Conservation (phyloP, 2,888 invertebrate species). For the Chouioia cunea region DNA sequence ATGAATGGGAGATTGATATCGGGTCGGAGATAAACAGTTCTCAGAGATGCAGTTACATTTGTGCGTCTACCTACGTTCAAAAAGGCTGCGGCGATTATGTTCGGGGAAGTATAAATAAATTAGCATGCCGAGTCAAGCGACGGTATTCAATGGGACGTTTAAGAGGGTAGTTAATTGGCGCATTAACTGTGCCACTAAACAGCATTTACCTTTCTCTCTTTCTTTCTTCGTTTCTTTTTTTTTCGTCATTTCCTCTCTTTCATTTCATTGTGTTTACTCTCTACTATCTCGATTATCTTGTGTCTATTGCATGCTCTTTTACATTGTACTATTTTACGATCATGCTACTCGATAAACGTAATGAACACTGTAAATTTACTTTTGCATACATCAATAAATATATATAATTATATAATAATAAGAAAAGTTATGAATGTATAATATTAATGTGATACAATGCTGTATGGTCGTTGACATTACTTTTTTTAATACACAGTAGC, state of each 20-base stretch:
- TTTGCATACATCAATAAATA: too few relatives aligned
- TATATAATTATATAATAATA: too few relatives aligned
- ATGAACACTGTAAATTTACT: too few relatives aligned
- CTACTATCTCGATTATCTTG: constrained; percentile 17
- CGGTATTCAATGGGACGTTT: constrained; percentile 50
- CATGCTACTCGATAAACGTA: not conserved
- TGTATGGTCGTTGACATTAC: too few relatives aligned
- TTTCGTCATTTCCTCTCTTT: constrained; percentile 32
- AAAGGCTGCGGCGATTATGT: constrained; percentile 28
- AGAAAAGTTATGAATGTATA: too few relatives aligned
- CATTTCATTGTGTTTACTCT: constrained; percentile 16
- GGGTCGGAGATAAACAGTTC: constrained; percentile 4
- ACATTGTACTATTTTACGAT: not conserved
- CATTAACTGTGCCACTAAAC: constrained; percentile 51
- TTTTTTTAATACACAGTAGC: too few relatives aligned
- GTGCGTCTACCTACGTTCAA: constrained; percentile 20
- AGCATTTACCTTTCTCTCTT: constrained; percentile 29
- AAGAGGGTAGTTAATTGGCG: constrained; percentile 54
- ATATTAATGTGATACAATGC: too few relatives aligned
- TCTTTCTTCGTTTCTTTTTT: constrained; percentile 26
- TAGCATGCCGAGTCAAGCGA: constrained; percentile 45
- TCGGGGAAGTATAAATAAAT: constrained; percentile 50
- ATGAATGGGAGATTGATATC: constrained; percentile 40
- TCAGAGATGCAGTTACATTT: constrained; percentile 24
- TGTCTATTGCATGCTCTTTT: constrained; percentile 17